phyloP scores from a whole-genome alignment of 2,888 invertebrate species.

The Octodonta nipae region DNA sequence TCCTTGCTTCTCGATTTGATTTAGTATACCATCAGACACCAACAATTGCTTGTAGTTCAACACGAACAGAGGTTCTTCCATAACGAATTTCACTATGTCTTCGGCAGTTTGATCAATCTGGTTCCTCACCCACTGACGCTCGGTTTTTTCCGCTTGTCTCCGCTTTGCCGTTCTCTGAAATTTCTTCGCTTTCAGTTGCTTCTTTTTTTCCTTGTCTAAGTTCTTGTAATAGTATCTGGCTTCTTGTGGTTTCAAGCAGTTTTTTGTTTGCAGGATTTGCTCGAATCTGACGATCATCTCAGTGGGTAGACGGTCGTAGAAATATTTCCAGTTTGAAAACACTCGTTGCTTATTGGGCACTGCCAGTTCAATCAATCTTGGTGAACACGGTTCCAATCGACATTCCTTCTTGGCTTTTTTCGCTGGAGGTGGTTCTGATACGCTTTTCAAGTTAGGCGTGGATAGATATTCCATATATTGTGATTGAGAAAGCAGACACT shows the following conservation, averaged over 20 bases:
- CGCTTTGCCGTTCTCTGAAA: constrained; percentile 10
- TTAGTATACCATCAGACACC: constrained; percentile 24
- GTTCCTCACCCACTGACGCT: constrained; percentile 14
- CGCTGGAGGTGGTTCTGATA: constrained; percentile 8
- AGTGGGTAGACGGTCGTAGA: constrained; percentile 17
- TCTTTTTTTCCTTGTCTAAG: constrained; percentile 20
- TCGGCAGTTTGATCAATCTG: constrained; percentile 15
- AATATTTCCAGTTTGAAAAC: constrained; percentile 24
- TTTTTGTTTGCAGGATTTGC: constrained; percentile 24
- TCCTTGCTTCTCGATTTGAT: constrained; percentile 13
- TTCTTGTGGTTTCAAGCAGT: constrained; percentile 25
- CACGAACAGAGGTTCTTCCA: constrained; percentile 21
- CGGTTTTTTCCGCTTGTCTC: constrained; percentile 13
- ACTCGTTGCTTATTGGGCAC: constrained; percentile 24
- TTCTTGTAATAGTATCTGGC: constrained; percentile 27
- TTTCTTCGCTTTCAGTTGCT: constrained; percentile 13
- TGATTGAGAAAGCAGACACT: constrained; percentile 19
- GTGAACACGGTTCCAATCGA: constrained; percentile 23
- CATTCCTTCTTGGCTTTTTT: constrained; percentile 12
- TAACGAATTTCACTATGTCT: constrained; percentile 22
- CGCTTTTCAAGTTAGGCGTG: constrained; percentile 15
- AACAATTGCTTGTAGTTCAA: constrained; percentile 27
- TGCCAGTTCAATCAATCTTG: constrained; percentile 25
- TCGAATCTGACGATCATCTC: constrained; percentile 23
- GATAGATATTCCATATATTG: constrained; percentile 23